Evolutionary conservation across 2,888 invertebrate species (phyloP).

Genomic region (Pilophorus perplexus): DNA sequence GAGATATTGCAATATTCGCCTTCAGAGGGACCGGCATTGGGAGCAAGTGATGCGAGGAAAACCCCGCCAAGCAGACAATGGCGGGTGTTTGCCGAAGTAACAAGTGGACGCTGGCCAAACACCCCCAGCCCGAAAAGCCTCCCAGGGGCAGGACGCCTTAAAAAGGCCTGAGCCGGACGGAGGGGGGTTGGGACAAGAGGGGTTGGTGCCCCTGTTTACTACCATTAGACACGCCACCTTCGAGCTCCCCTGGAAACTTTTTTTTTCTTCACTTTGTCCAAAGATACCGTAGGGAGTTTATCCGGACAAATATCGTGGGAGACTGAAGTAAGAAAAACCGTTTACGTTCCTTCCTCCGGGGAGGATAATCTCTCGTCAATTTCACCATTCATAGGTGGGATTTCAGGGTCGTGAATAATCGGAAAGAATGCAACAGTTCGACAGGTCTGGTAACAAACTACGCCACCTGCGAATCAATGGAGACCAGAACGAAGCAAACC

Average conservation of each 20-base stretch:
- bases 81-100: conserved; percentile 38
- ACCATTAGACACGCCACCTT: conserved; percentile 38
- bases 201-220: conserved; percentile 22
- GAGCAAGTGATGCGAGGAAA: conserved; percentile 24
- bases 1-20: conserved; percentile 22
- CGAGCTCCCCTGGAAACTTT: neutral
- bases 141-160: neutral
- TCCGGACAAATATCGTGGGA: conserved; percentile 31
- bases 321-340: conserved; percentile 4
- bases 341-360: neutral
- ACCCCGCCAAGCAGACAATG: conserved; percentile 24
- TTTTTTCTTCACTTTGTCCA: neutral
- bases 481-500: too few species aligned
- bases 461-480: too few species aligned
- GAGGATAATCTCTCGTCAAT: neutral
- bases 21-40: conserved; percentile 4
- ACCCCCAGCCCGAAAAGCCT: too few species aligned
- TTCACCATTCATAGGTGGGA: too few species aligned
- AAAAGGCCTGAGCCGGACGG: neutral
- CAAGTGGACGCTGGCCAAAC: conserved; percentile 40
- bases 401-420: too few species aligned
- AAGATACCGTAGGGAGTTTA: conserved; percentile 12
- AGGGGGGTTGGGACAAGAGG: neutral
- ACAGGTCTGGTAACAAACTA: too few species aligned
- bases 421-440: too few species aligned